Evolutionary conservation across 2,113 vertebrate genomes (phyloP).

Genomic region (Onychorhynchus coronatus): DNA sequence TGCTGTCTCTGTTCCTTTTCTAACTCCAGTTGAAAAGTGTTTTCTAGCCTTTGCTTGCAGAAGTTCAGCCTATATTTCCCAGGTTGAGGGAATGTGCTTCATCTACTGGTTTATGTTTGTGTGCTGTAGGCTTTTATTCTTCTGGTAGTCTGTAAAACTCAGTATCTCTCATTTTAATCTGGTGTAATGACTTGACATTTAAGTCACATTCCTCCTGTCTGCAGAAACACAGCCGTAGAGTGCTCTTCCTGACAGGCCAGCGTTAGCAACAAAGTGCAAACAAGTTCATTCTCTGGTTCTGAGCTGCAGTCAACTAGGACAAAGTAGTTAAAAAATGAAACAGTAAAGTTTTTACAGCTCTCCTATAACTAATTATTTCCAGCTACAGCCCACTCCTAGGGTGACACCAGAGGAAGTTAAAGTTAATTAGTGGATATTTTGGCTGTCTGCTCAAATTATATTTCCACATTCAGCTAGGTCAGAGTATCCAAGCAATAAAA

Average conservation of each 20-base stretch:
- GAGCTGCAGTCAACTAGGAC: not conserved
- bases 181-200: not conserved
- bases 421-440: not conserved
- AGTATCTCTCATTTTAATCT: not conserved
- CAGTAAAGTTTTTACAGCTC: not conserved
- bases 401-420: not conserved
- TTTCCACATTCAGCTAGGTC: not conserved
- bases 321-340: not conserved
- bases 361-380: not conserved
- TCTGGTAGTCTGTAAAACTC: not conserved
- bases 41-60: not conserved
- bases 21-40: not conserved
- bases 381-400: not conserved
- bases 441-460: not conserved
- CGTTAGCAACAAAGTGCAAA: not conserved
- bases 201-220: not conserved
- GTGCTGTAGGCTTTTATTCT: not conserved
- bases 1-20: not conserved
- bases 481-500: not conserved
- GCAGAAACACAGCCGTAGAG: rapidly evolving
- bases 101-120: not conserved
- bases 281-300: not conserved
- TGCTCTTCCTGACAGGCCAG: not conserved
- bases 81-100: not conserved
- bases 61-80: not conserved